Percentiles rank a stretch among this genome's conserved stretches.
Conservation (phyloP, 2,888 invertebrate genomes). For the Aleiodes leptofemur region DNA sequence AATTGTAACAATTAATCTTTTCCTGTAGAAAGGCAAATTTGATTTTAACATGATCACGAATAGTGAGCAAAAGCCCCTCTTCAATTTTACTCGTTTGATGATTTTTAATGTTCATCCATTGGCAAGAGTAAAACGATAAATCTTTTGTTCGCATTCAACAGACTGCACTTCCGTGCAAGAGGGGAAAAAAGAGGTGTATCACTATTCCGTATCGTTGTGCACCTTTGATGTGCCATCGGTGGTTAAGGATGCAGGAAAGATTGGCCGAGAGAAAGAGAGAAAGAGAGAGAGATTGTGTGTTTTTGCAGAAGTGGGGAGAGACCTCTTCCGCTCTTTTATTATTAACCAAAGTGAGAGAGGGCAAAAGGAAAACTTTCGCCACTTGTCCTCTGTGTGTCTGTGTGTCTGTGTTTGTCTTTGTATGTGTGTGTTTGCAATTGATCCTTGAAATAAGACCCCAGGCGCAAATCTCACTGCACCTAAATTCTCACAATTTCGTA, state of each 20-base stretch:
- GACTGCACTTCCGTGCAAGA: constrained; percentile 61
- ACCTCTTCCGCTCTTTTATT: constrained; percentile 42
- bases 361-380: constrained; percentile 38
- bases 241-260: constrained; percentile 25
- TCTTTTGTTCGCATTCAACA: constrained; percentile 62
- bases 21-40: constrained; percentile 4
- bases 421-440: constrained; percentile 30
- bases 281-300: neutral
- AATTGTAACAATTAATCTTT: too few relatives aligned
- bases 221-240: constrained; percentile 8
- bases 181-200: constrained; percentile 36
- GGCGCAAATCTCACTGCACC: constrained; percentile 21
- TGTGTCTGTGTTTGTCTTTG: constrained; percentile 20
- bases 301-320: neutral
- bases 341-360: neutral
- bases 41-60: neutral
- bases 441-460: constrained; percentile 41
- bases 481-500: constrained; percentile 13
- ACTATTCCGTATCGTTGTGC: constrained; percentile 8
- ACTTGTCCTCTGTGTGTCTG: neutral
- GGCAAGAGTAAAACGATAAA: constrained; percentile 53
- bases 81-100: constrained; percentile 7
- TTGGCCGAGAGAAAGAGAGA: neutral
- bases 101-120: constrained; percentile 32
- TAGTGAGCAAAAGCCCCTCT: neutral